Evolutionary conservation across 2,113 vertebrate genomes (phyloP).

Genomic region (Trogon melanurus): DNA sequence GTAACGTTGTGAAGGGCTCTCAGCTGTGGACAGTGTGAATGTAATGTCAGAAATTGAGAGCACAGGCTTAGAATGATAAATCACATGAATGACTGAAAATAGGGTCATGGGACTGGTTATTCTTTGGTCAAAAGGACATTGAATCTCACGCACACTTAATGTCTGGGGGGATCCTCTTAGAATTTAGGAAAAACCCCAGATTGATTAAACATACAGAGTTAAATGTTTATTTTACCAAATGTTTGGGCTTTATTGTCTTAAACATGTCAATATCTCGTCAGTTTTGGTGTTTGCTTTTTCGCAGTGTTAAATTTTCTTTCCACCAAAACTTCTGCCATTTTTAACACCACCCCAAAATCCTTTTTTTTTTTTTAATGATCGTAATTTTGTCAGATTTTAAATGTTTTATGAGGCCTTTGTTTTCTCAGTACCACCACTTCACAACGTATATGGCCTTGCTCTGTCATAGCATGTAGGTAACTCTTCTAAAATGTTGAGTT

Average conservation of each 20-base stretch:
- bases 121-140: not conserved
- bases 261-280: not conserved
- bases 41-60: constrained; percentile 5
- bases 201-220: not conserved
- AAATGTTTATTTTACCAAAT: not conserved
- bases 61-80: not conserved
- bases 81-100: constrained; percentile 15
- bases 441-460: not conserved
- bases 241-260: not conserved
- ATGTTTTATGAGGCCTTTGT: not conserved
- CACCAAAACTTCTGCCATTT: not conserved
- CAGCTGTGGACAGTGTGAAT: not conserved
- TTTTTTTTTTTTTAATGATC: not conserved
- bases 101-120: not conserved
- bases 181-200: not conserved
- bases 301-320: not conserved
- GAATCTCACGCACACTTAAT: not conserved
- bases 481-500: not conserved
- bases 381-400: not conserved
- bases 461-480: not conserved
- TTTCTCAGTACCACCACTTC: not conserved
- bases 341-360: not conserved
- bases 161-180: not conserved
- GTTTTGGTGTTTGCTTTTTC: not conserved
- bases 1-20: not conserved